Evolutionary conservation across 23 tunicate species (phyloP).

Genomic region (Corella eumyota): DNA sequence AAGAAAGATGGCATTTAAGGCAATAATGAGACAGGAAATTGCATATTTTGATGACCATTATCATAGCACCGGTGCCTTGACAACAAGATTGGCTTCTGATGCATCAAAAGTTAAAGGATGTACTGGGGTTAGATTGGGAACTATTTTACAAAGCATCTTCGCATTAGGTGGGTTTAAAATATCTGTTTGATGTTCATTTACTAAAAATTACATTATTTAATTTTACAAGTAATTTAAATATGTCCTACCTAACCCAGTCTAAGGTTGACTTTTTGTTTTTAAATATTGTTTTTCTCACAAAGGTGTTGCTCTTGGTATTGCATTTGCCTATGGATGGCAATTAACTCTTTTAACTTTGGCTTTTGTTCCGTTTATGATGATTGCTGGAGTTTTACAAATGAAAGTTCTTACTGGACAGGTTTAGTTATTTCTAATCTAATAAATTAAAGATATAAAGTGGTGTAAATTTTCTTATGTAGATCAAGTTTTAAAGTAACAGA

Average conservation of each 20-base stretch:
- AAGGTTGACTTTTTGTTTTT: neutral
- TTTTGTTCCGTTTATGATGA: conserved; percentile 89
- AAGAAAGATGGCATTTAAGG: conserved; percentile 36
- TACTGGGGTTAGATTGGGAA: conserved; percentile 63
- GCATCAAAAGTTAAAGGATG: conserved; percentile 78
- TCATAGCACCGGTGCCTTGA: conserved; percentile 85
- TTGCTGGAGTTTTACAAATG: conserved; percentile 80
- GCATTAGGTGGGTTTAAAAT: conserved; percentile 66
- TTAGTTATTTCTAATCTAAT: no score
- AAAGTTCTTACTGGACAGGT: conserved; percentile 84
- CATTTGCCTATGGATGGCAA: conserved; percentile 94
- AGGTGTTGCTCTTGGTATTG: conserved; percentile 98
- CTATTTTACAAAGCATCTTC: conserved; percentile 26
- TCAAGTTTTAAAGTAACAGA: neutral
- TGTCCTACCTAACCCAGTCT: no score
- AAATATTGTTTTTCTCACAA: neutral
- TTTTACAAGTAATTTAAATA: no score
- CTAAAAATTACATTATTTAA: no score
- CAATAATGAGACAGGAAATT: conserved; percentile 63
- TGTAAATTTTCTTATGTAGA: neutral
- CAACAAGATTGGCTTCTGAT: conserved; percentile 62
- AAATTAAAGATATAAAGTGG: neutral
- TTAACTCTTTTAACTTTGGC: conserved; percentile 76
- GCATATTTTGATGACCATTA: conserved; percentile 69
- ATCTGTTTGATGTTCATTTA: no score